phyloP scores from a whole-genome alignment of 2,888 invertebrate species.

The Hybos culiciformis region DNA sequence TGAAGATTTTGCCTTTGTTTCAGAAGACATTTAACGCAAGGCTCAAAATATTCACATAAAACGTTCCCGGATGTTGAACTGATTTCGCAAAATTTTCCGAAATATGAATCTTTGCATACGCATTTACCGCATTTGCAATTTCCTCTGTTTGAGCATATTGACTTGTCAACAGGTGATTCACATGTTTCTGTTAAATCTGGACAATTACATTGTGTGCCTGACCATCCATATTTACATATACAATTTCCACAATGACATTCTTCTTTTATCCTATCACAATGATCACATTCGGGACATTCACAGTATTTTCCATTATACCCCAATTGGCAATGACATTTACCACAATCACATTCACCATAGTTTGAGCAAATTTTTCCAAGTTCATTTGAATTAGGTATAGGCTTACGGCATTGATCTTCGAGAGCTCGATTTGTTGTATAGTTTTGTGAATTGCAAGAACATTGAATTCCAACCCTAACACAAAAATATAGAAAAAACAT shows the following conservation, averaged over 20 bases:
- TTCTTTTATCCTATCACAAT: slow-evolving; percentile 51
- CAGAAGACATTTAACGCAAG: slow-evolving; percentile 30
- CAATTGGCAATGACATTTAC: slow-evolving; percentile 53
- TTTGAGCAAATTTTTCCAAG: slow-evolving; percentile 47
- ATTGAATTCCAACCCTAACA: slow-evolving; percentile 24
- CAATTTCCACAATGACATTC: slow-evolving; percentile 64
- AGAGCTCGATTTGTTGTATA: slow-evolving; percentile 24
- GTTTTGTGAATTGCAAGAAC: slow-evolving; percentile 25
- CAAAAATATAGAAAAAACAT: not conserved
- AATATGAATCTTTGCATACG: slow-evolving; percentile 21
- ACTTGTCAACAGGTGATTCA: slow-evolving; percentile 37
- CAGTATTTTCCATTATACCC: slow-evolving; percentile 47
- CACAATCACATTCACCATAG: slow-evolving; percentile 66
- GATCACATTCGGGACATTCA: slow-evolving; percentile 46
- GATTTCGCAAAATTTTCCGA: slow-evolving; percentile 30
- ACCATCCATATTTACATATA: slow-evolving; percentile 46
- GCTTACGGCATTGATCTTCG: slow-evolving; percentile 29
- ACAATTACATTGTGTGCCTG: slow-evolving; percentile 46
- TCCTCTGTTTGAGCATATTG: slow-evolving; percentile 58
- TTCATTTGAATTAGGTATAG: slow-evolving; percentile 20
- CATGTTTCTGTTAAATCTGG: slow-evolving; percentile 39
- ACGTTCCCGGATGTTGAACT: slow-evolving; percentile 26
- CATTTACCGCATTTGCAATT: slow-evolving; percentile 57
- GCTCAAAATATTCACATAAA: slow-evolving; percentile 29
- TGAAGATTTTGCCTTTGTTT: slow-evolving; percentile 20